These are phyloP conservation scores for Gobius niger DNA, from an alignment of 2,113 vertebrate species.

Conservation along the genomic window DNA sequence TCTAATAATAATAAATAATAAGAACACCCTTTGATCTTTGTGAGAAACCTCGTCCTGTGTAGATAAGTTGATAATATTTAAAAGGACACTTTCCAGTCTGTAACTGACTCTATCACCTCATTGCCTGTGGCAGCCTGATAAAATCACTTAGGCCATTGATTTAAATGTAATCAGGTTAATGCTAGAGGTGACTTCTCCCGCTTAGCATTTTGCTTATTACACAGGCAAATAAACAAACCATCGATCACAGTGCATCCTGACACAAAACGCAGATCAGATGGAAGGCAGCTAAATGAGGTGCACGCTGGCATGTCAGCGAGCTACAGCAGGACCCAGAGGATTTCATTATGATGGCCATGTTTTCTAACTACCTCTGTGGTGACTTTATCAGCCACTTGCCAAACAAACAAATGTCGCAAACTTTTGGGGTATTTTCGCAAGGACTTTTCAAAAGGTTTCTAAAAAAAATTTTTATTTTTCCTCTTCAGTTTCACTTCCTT, in stretches of 20 bases:
- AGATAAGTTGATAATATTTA: slow-evolving; percentile 43
- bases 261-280: slow-evolving; percentile 54
- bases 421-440: too few relatives aligned
- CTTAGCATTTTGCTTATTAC: slow-evolving; percentile 73
- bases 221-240: slow-evolving; percentile 75
- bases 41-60: slow-evolving; percentile 23
- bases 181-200: slow-evolving; percentile 61
- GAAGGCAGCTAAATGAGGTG: slow-evolving; percentile 39
- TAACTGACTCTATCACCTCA: slow-evolving; percentile 48
- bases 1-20: neutral
- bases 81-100: slow-evolving; percentile 41
- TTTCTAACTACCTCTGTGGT: neutral
- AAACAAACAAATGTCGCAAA: neutral
- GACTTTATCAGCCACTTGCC: neutral
- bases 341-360: slow-evolving; percentile 16
- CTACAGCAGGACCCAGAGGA: slow-evolving; percentile 31
- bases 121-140: slow-evolving; percentile 64
- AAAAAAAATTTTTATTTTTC: too few relatives aligned
- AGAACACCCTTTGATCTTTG: slow-evolving; percentile 4
- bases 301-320: slow-evolving; percentile 25
- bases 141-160: slow-evolving; percentile 76
- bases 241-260: slow-evolving; percentile 63
- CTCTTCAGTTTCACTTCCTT: too few relatives aligned
- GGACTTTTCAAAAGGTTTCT: too few relatives aligned
- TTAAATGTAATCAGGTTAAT: slow-evolving; percentile 76